A percentile compares a stretch with the other conserved stretches of the same genome.
These are phyloP conservation scores for Apolygus lucorum DNA, from an alignment of 1,140 invertebrate genomes.

Conservation along the genomic window DNA sequence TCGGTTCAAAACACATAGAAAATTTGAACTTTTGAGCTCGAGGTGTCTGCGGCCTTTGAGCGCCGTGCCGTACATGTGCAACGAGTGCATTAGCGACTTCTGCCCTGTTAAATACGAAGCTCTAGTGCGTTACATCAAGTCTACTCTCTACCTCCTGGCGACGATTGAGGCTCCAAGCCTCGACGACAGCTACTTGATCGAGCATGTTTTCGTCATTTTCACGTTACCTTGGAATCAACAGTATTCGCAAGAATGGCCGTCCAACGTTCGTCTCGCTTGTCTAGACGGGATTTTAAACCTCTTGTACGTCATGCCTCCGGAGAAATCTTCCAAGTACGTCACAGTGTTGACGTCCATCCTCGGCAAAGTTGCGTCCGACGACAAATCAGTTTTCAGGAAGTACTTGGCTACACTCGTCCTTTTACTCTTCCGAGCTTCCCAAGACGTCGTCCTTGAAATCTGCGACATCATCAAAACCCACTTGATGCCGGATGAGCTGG, in stretches of 20 bases:
- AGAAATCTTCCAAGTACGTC: background rate
- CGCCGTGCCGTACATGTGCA: background rate
- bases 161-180: background rate
- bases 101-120: background rate
- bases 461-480: background rate
- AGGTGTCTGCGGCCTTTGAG: background rate
- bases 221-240: background rate
- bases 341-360: background rate
- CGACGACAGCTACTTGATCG: background rate
- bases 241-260: background rate
- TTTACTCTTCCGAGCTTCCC: background rate
- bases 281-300: background rate
- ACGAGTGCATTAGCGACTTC: background rate
- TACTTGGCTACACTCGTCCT: background rate
- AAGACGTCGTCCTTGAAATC: background rate
- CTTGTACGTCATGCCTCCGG: background rate
- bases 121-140: background rate
- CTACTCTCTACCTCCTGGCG: background rate
- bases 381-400: background rate
- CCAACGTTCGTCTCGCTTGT: background rate
- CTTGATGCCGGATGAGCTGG: background rate
- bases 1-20: background rate
- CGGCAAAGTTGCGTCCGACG: background rate
- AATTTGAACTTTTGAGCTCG: background rate
- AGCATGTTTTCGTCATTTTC: background rate